Conservation (phyloP, 1,140 invertebrate species). For the Pollicipes pollicipes region DNA sequence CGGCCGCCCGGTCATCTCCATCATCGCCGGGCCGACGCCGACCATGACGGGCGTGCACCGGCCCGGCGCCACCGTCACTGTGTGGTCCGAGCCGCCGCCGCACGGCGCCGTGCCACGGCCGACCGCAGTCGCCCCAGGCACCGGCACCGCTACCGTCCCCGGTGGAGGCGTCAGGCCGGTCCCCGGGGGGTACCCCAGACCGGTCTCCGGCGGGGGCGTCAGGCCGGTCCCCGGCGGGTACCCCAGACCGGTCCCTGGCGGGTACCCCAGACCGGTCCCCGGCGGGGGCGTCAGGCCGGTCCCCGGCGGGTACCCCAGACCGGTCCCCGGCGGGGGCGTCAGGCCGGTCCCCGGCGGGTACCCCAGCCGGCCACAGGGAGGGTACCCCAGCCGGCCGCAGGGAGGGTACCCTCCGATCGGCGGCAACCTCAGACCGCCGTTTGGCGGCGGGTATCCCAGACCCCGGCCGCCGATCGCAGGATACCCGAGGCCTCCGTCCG, state of each 20-base stretch:
- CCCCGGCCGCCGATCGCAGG: not conserved
- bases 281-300: too few relatives aligned
- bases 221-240: too few relatives aligned
- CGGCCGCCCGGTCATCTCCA: not conserved
- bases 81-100: not conserved
- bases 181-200: too few relatives aligned
- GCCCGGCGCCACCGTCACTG: not conserved
- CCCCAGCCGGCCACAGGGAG: too few relatives aligned
- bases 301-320: too few relatives aligned
- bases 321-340: not conserved
- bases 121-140: too few relatives aligned
- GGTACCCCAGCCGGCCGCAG: too few relatives aligned
- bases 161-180: too few relatives aligned
- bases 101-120: too few relatives aligned
- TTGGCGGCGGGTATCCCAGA: not conserved
- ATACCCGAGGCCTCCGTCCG: not conserved
- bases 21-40: not conserved
- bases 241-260: too few relatives aligned
- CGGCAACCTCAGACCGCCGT: not conserved
- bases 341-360: too few relatives aligned
- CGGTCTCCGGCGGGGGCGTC: too few relatives aligned
- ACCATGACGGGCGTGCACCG: not conserved
- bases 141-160: not conserved
- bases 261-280: not conserved
- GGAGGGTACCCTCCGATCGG: not conserved